phyloP scores from a whole-genome alignment of 2,888 invertebrate species.

The Pollenia amentaria region DNA sequence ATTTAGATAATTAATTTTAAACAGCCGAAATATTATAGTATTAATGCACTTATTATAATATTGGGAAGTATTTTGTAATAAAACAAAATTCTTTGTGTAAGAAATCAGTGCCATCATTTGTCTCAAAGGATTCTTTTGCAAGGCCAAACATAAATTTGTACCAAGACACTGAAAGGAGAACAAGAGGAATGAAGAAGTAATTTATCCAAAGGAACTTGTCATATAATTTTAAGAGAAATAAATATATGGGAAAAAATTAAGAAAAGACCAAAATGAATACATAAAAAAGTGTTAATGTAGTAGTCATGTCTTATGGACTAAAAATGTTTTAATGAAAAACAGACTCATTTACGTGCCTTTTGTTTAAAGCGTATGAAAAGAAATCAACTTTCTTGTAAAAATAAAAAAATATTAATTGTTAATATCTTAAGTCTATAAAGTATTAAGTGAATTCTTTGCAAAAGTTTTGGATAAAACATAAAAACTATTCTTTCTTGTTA shows the following conservation, averaged over 20 bases:
- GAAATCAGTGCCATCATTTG: conserved; percentile 59
- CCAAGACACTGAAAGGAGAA: conserved; percentile 10
- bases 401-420: no score
- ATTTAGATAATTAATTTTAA: no score
- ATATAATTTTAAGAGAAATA: conserved; percentile 17
- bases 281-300: not conserved
- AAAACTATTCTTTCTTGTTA: not conserved
- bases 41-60: not conserved
- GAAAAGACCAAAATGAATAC: not conserved
- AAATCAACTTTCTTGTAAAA: no score
- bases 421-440: no score
- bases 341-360: no score
- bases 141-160: conserved; percentile 3
- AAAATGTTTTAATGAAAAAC: no score
- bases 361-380: no score
- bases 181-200: conserved; percentile 33
- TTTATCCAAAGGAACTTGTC: not conserved
- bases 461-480: not conserved
- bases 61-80: not conserved
- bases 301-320: not conserved
- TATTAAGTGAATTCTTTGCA: not conserved
- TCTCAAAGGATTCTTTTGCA: conserved; percentile 62
- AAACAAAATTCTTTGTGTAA: conserved; percentile 24
- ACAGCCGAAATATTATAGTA: no score
- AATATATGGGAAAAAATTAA: not conserved